Conservation (phyloP, 2,113 vertebrate species). For the Phyllostomus hastatus region DNA sequence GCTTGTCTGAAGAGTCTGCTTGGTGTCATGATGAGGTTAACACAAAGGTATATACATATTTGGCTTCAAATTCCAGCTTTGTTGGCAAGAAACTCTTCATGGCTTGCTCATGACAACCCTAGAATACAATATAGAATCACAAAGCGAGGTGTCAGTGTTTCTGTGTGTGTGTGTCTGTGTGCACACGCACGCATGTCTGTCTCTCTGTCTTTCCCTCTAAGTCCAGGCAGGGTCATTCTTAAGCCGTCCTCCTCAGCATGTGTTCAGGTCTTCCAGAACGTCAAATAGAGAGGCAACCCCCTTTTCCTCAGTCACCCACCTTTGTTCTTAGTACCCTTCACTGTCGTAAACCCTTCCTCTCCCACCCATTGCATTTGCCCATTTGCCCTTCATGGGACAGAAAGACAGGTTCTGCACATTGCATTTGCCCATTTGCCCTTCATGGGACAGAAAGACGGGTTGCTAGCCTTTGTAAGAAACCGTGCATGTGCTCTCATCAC, state of each 20-base stretch:
- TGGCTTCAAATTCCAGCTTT: neutral
- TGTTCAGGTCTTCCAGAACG: neutral
- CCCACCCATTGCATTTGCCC: neutral
- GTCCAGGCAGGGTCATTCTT: neutral
- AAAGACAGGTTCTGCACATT: neutral
- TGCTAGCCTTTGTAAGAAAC: fast-evolving
- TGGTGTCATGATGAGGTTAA: neutral
- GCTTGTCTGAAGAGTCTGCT: conserved; percentile 12
- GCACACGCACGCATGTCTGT: neutral
- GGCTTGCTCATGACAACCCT: neutral
- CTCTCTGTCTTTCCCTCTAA: neutral
- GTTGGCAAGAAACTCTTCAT: neutral
- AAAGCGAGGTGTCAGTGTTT: neutral
- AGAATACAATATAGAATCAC: neutral
- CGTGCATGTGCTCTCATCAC: fast-evolving
- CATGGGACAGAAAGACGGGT: neutral
- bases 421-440: neutral
- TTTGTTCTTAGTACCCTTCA: neutral
- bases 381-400: neutral
- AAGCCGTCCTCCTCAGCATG: neutral
- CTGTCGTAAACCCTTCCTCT: neutral
- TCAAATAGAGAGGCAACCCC: neutral
- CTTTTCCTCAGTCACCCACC: neutral
- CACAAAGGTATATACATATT: neutral
- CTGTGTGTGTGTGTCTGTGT: neutral